These are phyloP conservation scores for Drosophila asahinai DNA, from an alignment of 1,140 invertebrate genomes.

Conservation along the genomic window DNA sequence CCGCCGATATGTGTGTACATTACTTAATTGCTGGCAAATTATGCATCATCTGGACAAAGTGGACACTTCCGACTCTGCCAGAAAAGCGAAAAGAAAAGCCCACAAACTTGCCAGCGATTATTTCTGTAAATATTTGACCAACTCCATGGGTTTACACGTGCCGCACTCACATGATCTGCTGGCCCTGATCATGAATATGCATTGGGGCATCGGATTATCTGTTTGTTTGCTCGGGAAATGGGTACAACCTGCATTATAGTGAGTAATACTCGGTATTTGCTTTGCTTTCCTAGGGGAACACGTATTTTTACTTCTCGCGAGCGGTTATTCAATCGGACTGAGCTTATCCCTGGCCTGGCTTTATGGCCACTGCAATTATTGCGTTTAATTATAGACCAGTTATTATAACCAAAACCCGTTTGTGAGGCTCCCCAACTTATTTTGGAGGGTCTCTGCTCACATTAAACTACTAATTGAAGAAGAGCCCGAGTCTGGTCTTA, in stretches of 20 bases:
- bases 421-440: background rate
- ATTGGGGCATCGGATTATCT: constrained; percentile 1
- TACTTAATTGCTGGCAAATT: constrained; percentile 76
- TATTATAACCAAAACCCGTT: constrained; percentile 9
- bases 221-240: constrained; percentile 8
- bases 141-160: constrained; percentile 54
- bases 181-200: constrained; percentile 24
- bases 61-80: constrained; percentile 65
- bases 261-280: constrained; percentile 5
- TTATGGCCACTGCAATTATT: constrained; percentile 51
- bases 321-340: constrained; percentile 43
- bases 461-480: constrained; percentile 3
- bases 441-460: background rate
- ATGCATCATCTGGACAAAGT: constrained; percentile 64
- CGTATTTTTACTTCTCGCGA: constrained; percentile 12
- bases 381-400: constrained; percentile 34
- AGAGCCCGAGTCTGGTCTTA: background rate
- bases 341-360: constrained; percentile 48
- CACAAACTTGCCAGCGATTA: constrained; percentile 23
- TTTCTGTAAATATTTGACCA: constrained; percentile 52
- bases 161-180: constrained; percentile 38
- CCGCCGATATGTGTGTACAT: constrained; percentile 37
- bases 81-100: constrained; percentile 22
- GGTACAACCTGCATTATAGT: constrained; percentile 9
- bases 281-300: background rate